phyloP scores from a whole-genome alignment of 1,140 invertebrate species.

The Triops cancriformis region DNA sequence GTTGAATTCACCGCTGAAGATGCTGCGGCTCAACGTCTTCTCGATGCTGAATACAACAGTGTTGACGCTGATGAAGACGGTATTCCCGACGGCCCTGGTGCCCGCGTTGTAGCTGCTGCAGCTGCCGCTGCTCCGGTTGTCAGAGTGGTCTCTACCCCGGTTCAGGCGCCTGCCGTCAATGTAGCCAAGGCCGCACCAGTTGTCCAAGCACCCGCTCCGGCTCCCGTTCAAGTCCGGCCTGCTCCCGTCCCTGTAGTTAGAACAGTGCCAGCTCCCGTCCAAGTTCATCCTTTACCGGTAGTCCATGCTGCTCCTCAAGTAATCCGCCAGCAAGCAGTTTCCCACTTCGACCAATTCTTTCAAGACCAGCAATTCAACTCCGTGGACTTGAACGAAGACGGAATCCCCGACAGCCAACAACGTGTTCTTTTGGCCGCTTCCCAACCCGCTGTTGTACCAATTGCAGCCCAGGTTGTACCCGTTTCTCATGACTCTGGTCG shows the following conservation, averaged over 20 bases:
- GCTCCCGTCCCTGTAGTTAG: neutral
- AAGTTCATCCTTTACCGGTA: neutral
- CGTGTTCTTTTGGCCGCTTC: neutral
- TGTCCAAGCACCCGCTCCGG: neutral
- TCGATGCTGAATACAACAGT: conserved; percentile 21
- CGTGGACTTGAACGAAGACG: conserved; percentile 25
- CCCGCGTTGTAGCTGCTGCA: neutral
- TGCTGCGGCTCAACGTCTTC: conserved; percentile 1
- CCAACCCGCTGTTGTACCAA: neutral
- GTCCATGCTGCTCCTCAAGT: neutral
- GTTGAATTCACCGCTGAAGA: conserved; percentile 5
- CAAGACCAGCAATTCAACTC: conserved; percentile 23
- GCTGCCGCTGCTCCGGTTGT: neutral
- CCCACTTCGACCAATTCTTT: conserved; percentile 17
- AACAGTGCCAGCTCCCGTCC: neutral
- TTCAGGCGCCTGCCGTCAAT: neutral
- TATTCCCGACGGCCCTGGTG: conserved; percentile 13
- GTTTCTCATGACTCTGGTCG: neutral
- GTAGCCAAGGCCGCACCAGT: neutral
- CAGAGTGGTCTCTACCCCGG: neutral
- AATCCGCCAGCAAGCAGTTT: neutral
- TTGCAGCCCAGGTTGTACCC: neutral
- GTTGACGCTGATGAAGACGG: conserved; percentile 28
- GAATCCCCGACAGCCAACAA: conserved; percentile 23
- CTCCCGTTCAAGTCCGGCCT: neutral